Conservation (phyloP, 2,888 invertebrate genomes). For the Philereme transversata region DNA sequence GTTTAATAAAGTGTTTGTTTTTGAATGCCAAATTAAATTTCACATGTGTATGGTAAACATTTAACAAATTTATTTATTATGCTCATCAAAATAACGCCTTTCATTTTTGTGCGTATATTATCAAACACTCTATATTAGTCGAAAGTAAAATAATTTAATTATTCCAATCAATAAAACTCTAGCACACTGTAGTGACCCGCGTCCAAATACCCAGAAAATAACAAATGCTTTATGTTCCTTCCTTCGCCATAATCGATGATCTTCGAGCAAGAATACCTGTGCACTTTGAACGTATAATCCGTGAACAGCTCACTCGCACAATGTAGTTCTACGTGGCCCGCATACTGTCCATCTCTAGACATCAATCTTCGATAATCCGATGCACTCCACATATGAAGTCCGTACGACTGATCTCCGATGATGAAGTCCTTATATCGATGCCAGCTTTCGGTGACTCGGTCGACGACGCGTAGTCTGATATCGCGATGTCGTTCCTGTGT, state of each 20-base stretch:
- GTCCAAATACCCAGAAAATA: constrained; percentile 72
- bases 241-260: constrained; percentile 72
- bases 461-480: constrained; percentile 62
- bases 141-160: constrained; percentile 18
- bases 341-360: constrained; percentile 71
- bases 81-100: no score
- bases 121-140: no score
- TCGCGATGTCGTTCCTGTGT: constrained; percentile 71
- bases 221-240: constrained; percentile 58
- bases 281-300: constrained; percentile 69
- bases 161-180: constrained; percentile 53
- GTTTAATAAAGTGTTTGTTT: no score
- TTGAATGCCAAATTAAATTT: no score
- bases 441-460: constrained; percentile 68
- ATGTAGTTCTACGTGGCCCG: constrained; percentile 73
- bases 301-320: constrained; percentile 64
- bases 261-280: constrained; percentile 56
- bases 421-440: constrained; percentile 71
- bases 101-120: no score
- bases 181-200: constrained; percentile 76
- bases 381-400: constrained; percentile 48
- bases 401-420: constrained; percentile 71
- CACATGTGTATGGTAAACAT: no score
- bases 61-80: no score
- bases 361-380: constrained; percentile 62